Evolutionary conservation across 2,797 vertebrate genomes (phyloP).

Genomic region (Ataeniobius toweri): DNA sequence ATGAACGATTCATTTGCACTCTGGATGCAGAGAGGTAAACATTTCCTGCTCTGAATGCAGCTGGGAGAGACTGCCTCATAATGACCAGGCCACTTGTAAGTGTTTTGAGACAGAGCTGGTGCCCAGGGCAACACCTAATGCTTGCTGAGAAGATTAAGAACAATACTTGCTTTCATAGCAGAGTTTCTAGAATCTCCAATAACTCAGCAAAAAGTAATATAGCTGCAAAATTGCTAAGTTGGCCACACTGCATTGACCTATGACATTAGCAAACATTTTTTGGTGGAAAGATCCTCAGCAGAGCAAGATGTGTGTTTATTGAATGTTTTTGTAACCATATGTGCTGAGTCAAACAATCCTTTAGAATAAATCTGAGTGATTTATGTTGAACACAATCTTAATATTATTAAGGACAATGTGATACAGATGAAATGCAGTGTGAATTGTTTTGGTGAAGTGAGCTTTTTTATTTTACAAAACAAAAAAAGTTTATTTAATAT

Average conservation of each 20-base stretch:
- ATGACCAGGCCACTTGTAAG: background rate
- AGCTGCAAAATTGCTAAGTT: background rate
- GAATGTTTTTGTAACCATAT: too few relatives aligned
- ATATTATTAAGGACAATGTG: too few relatives aligned
- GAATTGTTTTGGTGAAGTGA: too few relatives aligned
- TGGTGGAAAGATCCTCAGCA: background rate
- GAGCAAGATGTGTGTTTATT: background rate
- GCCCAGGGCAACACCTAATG: background rate
- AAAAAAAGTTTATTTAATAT: too few relatives aligned
- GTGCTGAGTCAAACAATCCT: background rate
- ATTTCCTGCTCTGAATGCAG: background rate
- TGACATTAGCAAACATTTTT: background rate
- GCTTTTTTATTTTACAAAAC: too few relatives aligned
- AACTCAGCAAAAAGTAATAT: background rate
- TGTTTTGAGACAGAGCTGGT: background rate
- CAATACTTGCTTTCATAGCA: background rate
- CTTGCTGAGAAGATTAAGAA: background rate
- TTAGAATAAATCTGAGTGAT: background rate
- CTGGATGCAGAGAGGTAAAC: background rate
- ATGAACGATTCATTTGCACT: background rate
- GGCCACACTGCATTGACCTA: background rate
- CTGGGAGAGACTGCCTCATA: background rate
- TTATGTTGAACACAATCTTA: too few relatives aligned
- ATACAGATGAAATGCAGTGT: too few relatives aligned
- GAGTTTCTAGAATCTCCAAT: background rate